Base-by-base conservation (phyloP, 2,797 vertebrate species). In the Pelobates cultripes region DNA sequence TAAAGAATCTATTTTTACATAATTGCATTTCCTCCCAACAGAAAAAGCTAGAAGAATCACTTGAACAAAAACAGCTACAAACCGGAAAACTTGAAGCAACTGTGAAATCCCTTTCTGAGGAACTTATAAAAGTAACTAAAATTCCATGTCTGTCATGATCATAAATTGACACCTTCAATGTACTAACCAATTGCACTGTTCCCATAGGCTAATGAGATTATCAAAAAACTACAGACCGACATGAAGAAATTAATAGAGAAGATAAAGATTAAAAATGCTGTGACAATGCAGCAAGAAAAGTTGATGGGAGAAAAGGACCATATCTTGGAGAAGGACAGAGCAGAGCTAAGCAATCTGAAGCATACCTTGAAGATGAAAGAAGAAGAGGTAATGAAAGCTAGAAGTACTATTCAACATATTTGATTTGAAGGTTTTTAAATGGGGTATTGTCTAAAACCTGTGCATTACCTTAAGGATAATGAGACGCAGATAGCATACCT, bases 161-260 rank as follows among this genome's bases (percentile, higher is more conserved):
- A 69, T 28, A 15, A 10, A 17, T 79, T 63, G 40, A 61, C 45
- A 51, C 57, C 0, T 2, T 0, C 53, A 4, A 40, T 14, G 7
- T 28, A 7, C 28, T 64, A 64, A 64, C 61, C 61, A 64, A 64
- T 40, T 64, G 61, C 66, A 61, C 7, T 70, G 4, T 53, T 57
- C 43, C 75, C 9, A 5, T 70, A 88, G 83, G 67, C 43, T 74
- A 86, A 89, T 79, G 73, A 88, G 67, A 86, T 86, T 69, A 85
- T 84, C 42, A 85, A 82, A 85, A 87, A 86, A 2, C 43, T 87
- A 40, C 75, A 85, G 75, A 82, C 60, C 15, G 42, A 86, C 0
- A 47, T 79, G 63, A 87, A 87, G 71, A 57, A 77, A 75, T 81
- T 87, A 76, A 84, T 74, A 51, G 75, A 82, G 72, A 85, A 86